phyloP scores from a whole-genome alignment of 2,888 invertebrate species.

The Liodrosophila aerea region DNA sequence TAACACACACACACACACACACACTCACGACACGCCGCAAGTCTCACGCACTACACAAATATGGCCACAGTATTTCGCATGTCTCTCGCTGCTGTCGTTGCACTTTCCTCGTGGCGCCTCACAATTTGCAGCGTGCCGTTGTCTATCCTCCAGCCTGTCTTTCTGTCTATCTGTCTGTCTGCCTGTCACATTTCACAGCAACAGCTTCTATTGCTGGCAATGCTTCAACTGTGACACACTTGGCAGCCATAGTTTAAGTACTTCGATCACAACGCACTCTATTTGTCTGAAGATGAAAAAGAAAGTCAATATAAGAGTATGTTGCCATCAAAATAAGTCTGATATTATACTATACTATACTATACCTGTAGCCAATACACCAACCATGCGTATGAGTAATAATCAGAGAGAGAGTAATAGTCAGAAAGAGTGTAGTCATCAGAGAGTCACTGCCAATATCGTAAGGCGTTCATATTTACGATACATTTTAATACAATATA shows the following conservation, averaged over 20 bases:
- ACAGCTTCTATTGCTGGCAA: slow-evolving; percentile 4
- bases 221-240: not conserved
- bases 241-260: not conserved
- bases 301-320: too few relatives aligned
- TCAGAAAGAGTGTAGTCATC: too few relatives aligned
- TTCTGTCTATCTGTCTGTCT: not conserved
- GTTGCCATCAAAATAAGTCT: too few relatives aligned
- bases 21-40: slow-evolving; percentile 21
- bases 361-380: too few relatives aligned
- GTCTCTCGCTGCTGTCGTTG: not conserved
- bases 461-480: too few relatives aligned
- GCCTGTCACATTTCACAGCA: slow-evolving; percentile 18
- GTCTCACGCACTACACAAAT: slow-evolving; percentile 27
- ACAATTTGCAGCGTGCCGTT: slow-evolving; percentile 14
- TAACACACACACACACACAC: not conserved
- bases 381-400: too few relatives aligned
- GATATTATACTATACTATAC: too few relatives aligned
- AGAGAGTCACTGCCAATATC: too few relatives aligned
- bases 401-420: too few relatives aligned
- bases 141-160: slow-evolving; percentile 3
- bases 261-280: too few relatives aligned
- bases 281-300: too few relatives aligned
- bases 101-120: not conserved
- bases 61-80: slow-evolving; percentile 21
- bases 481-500: too few relatives aligned